These are phyloP conservation scores for Hozukius guyotensis DNA, from an alignment of 2,797 vertebrate species.

Conservation along the genomic window DNA sequence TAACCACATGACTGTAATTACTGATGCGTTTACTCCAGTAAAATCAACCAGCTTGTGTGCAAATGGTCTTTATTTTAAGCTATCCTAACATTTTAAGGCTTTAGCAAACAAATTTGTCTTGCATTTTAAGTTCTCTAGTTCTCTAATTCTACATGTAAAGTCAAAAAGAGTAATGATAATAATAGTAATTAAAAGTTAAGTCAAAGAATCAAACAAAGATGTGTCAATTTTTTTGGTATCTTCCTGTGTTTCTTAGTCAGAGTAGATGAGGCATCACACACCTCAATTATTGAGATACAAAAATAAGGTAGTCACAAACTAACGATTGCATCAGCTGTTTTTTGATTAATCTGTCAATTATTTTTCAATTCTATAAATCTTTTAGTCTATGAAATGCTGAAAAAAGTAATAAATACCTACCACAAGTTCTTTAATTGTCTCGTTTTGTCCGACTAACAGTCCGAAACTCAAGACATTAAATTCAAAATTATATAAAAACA, in stretches of 20 bases:
- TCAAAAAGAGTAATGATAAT: neutral
- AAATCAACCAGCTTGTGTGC: neutral
- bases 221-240: neutral
- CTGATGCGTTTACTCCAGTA: neutral
- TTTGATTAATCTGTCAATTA: neutral
- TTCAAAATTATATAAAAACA: neutral
- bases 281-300: neutral
- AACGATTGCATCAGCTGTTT: neutral
- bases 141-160: neutral
- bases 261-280: neutral
- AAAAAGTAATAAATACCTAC: no score
- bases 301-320: neutral
- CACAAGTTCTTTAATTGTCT: neutral
- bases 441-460: neutral
- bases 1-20: slow-evolving; percentile 25
- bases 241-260: neutral
- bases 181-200: neutral
- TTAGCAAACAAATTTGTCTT: neutral
- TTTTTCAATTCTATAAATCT: neutral
- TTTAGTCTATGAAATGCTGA: neutral
- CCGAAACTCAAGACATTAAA: neutral
- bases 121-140: neutral
- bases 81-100: slow-evolving; percentile 7
- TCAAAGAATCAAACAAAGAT: neutral
- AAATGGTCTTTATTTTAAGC: neutral